phyloP scores from a whole-genome alignment of 2,113 vertebrate species.

The Phylloscopus whistleri region DNA sequence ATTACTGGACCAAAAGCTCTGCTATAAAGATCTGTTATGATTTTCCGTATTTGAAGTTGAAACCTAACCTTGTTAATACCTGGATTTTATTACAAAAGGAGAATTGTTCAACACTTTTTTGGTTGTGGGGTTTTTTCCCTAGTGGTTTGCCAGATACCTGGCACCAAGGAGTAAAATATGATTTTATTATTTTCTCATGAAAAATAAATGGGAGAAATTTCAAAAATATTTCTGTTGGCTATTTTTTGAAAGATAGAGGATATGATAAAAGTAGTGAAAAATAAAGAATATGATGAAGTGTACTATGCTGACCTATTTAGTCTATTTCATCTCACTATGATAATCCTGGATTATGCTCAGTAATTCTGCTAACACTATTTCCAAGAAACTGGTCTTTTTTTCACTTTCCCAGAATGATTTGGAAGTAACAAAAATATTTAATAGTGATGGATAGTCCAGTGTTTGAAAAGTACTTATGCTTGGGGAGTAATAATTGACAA shows the following conservation, averaged over 20 bases:
- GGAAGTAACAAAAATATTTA: neutral
- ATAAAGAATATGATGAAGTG: neutral
- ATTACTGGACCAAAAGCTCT: neutral
- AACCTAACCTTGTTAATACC: slow-evolving; percentile 51
- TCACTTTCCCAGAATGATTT: neutral
- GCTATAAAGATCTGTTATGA: neutral
- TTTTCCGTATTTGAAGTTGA: slow-evolving; percentile 37
- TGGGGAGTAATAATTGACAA: neutral
- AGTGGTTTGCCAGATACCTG: neutral
- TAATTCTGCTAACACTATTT: slow-evolving; percentile 7
- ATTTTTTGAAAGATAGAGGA: neutral
- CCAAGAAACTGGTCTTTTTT: neutral
- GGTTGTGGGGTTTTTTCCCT: neutral
- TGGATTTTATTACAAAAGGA: slow-evolving; percentile 31
- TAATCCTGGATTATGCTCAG: slow-evolving; percentile 12
- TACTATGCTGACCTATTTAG: neutral
- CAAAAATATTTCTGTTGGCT: neutral
- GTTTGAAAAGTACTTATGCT: neutral
- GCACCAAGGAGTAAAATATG: neutral
- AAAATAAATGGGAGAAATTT: neutral
- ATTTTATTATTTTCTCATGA: neutral
- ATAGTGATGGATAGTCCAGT: neutral
- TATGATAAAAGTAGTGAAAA: neutral
- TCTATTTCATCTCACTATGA: neutral
- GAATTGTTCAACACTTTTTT: neutral